Evolutionary conservation across 92 coral and sea anemone genomes (phyloP), one percentile per base, ranked within the genome.

Genomic region (Actinostola sp.): DNA sequence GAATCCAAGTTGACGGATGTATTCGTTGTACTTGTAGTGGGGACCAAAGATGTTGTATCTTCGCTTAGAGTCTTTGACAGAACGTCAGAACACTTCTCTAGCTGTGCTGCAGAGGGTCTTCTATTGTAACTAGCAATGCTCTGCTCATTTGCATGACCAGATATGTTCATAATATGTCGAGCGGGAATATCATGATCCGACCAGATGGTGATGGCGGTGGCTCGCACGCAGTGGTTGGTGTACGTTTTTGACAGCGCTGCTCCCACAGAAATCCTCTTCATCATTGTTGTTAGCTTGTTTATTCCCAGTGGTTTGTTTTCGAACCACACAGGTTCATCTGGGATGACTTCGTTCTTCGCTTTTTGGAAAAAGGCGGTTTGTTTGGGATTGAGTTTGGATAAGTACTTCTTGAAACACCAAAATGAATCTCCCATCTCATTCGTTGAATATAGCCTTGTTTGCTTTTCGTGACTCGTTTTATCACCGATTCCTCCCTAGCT

Each of bases 361-460:
- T 11, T 36, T 36, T 36, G 42, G 42, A 36, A 4, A n/a, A n/a
- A 39, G 45, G 53, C 53, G 8, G 53, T 46, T 39, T 64, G 70
- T 34, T 72, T 25, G 0, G 34, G 70, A 39, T 57, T 72, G 11
- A 55, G 53, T 33, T 52, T 54, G 0, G 51, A 35, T 5, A 56
- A 12, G 28, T 70, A 70, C 13, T 30, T 50, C 66, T 50, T 50
- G 44, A 71, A 31, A 38, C 66, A 61, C 59, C 51, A 42, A 34
- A 50, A 63, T 0, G 63, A 66, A 36, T 63, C 73, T 17, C 51
- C 41, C 26, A 15, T 3, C 45, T 53, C 1, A 8, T 51, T 72
- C 1, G 81, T 75, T 0, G 53, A 50, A 36, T 75, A 64, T 23
- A 64, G 70, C 29, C 81, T 6, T 0, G 81, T 64, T 13, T 12